These are phyloP conservation scores for Pseudorhiza aurosa DNA, from an alignment of 30 jellyfish, hydroid and myxozoan genomes.

Conservation along the genomic window DNA sequence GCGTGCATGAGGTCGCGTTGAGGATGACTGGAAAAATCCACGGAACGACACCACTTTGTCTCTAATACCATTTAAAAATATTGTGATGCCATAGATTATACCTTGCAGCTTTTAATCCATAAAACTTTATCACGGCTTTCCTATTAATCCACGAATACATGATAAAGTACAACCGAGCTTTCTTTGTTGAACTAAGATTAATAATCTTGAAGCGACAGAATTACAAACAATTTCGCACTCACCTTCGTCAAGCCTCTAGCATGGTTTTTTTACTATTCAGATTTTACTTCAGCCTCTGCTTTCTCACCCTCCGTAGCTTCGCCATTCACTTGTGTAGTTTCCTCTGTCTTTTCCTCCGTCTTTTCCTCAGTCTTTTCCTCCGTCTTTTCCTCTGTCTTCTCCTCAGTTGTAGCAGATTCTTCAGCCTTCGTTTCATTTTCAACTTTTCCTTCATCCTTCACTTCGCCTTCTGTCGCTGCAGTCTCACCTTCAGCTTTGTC, in stretches of 20 bases:
- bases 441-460: conserved; percentile 7
- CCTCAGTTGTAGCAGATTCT: conserved; percentile 15
- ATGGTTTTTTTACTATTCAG: neutral
- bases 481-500: conserved; percentile 24
- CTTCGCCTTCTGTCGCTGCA: conserved; percentile 58
- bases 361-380: conserved; percentile 35
- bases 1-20: neutral
- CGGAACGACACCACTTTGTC: neutral
- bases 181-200: neutral
- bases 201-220: neutral
- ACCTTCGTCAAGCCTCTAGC: neutral
- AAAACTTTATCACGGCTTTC: neutral
- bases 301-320: conserved; percentile 73
- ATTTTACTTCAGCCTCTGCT: conserved; percentile 64
- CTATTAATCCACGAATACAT: neutral
- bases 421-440: conserved; percentile 65
- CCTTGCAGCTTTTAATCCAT: neutral
- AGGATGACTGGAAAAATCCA: neutral
- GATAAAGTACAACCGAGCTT: neutral
- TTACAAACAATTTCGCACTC: neutral
- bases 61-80: neutral
- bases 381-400: conserved; percentile 24
- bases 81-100: neutral
- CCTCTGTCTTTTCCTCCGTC: conserved; percentile 51
- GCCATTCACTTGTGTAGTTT: conserved; percentile 64